Base-by-base conservation (phyloP, 2,113 vertebrate genomes). In the Ochotona princeps region DNA sequence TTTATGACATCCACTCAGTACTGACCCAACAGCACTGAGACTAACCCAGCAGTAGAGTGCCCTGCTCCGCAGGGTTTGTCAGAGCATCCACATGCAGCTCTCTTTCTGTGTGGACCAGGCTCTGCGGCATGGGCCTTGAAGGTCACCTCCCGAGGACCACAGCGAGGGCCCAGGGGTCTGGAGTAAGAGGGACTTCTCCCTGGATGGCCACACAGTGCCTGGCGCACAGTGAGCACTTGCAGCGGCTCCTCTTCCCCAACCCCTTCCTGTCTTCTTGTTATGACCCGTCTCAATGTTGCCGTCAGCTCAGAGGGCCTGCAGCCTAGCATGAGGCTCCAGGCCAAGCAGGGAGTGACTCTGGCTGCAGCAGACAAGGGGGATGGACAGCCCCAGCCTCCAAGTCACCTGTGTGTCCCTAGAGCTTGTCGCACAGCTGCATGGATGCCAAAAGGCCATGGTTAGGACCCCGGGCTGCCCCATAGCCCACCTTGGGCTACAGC, bases 231-330 rank as follows among this genome's bases (percentile, higher is more conserved):
- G 38, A 35, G 28, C 10, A 2, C 20, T 69, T 35, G 20, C 28
- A 47, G 54, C 23, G 1, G 12, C 5, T 82, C 70, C 81, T 70
- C 44, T 44, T 60, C 47, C 23, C 25, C 30, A 25, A 78, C 81
- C 87, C 60, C 21, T 60, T 70, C 38, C 38, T 20, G 76, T 44
- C 38, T 44, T 44, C 38, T 44, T 44, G 38, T 44, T 44, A 44
- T 44, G 38, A 44, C 38, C 38, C 38, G 38, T 44, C 38, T 44
- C 38, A 44, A 44, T 44, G 38, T 44, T 44, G 79, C 79, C 75
- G 54, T 20, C 82, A 94, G 83, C 81, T 12, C 74, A 60, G 23
- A 57, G 84, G 83, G 61, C 47, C 70, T 47, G 79, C 23, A 86
- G 88, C 61, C 44, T 30, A 73, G 76, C 76, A 51, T 13, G 10